Base-by-base conservation (phyloP, 2,113 vertebrate species). In the Montifringilla adamsi region DNA sequence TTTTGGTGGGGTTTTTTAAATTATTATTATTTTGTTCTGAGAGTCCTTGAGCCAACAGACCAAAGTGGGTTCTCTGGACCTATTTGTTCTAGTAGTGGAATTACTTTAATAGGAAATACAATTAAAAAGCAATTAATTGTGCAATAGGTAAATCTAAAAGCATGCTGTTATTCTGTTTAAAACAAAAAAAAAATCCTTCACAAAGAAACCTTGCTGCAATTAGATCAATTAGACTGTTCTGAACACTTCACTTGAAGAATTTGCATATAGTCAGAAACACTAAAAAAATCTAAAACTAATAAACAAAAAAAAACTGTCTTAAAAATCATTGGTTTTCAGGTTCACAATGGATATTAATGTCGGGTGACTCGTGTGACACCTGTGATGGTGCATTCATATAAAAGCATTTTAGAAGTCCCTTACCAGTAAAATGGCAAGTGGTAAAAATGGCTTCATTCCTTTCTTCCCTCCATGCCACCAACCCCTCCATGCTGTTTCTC, bases 21-120 rank as follows among this genome's bases (percentile, higher is more conserved):
- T 81, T 68, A 47, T 81, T 80, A 35, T 31, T 76, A 17, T 62
- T 91, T 94, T 89, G 7, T 60, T 85, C 73, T 39, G 66, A 30
- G 43, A 83, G 20, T 95, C 73, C 72, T 60, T 87, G 53, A 84
- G 67, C 53, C 66, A 79, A 50, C 59, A 93, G 72, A 95, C 66
- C 85, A 95, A 84, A 95, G 94, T 93, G 75, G 66, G 26, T 93
- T 97, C 78, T 77, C 46, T 96, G 41, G 56, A 96, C 55, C 89
- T 92, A 37, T 96, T 97, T 80, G 49, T 41, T 90, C 49, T 85
- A 73, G 17, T 66, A 56, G 53, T 91, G 16, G 64, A 86, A 93
- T 76, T 91, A 87, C 43, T 94, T 90, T 91, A 84, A 64, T 59
- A 67, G 89, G 72, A 89, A 94, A 47, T 30, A 24, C 21, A 50